phyloP scores from a whole-genome alignment of 2,113 vertebrate species.

The Grus americana region DNA sequence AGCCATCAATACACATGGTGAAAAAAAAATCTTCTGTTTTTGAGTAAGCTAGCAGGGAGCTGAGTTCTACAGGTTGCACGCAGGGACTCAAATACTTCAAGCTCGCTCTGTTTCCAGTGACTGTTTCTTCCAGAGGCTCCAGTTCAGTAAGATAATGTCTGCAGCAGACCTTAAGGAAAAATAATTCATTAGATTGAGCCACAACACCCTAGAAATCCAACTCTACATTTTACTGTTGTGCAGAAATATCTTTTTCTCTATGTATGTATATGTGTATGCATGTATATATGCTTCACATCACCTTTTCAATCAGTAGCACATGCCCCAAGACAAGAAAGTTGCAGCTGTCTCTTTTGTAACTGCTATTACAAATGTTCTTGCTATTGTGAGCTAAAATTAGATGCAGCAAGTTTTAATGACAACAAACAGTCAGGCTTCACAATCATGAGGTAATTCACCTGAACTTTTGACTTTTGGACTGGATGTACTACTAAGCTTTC shows the following conservation, averaged over 20 bases:
- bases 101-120: neutral
- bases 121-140: neutral
- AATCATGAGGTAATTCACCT: neutral
- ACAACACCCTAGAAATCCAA: neutral
- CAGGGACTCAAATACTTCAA: neutral
- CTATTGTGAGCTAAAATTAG: conserved; percentile 26
- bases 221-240: neutral
- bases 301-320: neutral
- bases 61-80: neutral
- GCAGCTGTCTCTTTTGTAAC: neutral
- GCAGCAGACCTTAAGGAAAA: neutral
- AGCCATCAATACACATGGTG: neutral
- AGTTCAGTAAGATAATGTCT: neutral
- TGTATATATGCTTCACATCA: neutral
- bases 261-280: neutral
- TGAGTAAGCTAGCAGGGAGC: neutral
- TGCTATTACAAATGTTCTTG: neutral
- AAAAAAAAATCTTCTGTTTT: neutral
- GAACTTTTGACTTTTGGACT: conserved; percentile 13
- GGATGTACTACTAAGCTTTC: neutral
- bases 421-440: neutral
- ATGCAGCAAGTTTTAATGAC: neutral
- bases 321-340: neutral
- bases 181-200: neutral
- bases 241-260: neutral